A percentile compares a stretch with the other conserved stretches of the same genome.
Conservation (phyloP, 1,140 invertebrate species). For the Phymorhynchus buccinoides region DNA sequence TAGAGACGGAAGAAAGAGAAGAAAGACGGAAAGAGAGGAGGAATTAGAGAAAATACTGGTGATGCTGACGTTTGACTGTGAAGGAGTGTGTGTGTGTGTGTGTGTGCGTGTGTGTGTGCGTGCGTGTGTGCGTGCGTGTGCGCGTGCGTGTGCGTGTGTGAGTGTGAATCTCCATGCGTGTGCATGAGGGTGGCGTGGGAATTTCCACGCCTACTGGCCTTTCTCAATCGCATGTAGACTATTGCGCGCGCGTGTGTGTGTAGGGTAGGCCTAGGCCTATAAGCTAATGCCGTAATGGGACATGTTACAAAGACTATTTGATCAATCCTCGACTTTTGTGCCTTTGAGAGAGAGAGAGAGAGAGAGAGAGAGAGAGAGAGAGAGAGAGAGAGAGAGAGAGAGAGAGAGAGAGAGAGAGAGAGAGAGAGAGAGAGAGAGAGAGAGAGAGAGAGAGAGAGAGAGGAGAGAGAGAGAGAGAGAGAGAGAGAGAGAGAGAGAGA, state of each 20-base stretch:
- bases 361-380: background rate
- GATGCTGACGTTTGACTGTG: conserved; percentile 8
- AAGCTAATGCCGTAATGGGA: too few relatives aligned
- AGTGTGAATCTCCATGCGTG: background rate
- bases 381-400: background rate
- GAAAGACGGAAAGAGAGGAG: too few relatives aligned
- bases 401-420: too few relatives aligned
- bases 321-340: too few relatives aligned
- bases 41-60: too few relatives aligned
- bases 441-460: background rate
- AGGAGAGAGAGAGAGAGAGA: background rate
- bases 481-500: background rate
- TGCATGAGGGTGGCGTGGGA: background rate
- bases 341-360: too few relatives aligned
- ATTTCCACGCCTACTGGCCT: background rate
- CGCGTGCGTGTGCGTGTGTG: background rate
- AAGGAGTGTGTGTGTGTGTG: conserved; percentile 18
- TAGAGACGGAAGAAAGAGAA: too few relatives aligned
- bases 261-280: too few relatives aligned
- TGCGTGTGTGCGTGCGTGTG: conserved; percentile 23
- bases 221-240: background rate
- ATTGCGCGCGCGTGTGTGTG: background rate
- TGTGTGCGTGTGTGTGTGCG: conserved; percentile 27
- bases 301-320: too few relatives aligned
- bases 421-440: background rate